Evolutionary conservation across 2,888 invertebrate species (phyloP).

Genomic region (Cephonodes hylas): DNA sequence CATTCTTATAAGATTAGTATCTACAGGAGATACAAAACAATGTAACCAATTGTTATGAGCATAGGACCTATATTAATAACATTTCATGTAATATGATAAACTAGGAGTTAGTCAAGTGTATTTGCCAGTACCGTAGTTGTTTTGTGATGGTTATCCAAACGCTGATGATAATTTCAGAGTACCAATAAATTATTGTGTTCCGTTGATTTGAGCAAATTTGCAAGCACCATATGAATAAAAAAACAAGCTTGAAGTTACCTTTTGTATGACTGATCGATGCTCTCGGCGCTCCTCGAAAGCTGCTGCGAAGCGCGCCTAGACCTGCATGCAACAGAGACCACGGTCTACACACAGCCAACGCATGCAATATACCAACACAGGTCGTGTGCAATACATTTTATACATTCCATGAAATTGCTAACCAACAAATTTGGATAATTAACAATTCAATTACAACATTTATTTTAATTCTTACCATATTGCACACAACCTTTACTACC

Average conservation of each 20-base stretch:
- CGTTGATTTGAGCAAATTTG: background rate
- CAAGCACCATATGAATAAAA: background rate
- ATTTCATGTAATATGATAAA: no score
- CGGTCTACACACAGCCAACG: conserved; percentile 73
- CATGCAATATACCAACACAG: conserved; percentile 51
- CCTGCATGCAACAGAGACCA: conserved; percentile 84
- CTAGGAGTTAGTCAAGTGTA: background rate
- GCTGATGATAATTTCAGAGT: background rate
- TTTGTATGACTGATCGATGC: conserved; percentile 81
- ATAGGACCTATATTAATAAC: no score
- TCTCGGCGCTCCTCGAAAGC: conserved; percentile 85
- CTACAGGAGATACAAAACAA: background rate
- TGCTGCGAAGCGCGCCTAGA: conserved; percentile 94
- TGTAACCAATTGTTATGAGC: background rate
- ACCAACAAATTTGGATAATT: background rate
- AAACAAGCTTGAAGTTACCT: conserved; percentile 68
- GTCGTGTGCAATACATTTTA: conserved; percentile 4
- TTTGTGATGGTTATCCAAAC: no score
- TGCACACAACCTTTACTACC: conserved; percentile 4
- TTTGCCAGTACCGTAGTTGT: background rate
- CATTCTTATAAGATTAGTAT: background rate
- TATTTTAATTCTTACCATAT: background rate
- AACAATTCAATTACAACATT: background rate
- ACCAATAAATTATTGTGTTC: background rate
- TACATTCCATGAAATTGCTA: background rate